Base-by-base conservation (phyloP, 2,797 vertebrate genomes). In the Rhinella marina region DNA sequence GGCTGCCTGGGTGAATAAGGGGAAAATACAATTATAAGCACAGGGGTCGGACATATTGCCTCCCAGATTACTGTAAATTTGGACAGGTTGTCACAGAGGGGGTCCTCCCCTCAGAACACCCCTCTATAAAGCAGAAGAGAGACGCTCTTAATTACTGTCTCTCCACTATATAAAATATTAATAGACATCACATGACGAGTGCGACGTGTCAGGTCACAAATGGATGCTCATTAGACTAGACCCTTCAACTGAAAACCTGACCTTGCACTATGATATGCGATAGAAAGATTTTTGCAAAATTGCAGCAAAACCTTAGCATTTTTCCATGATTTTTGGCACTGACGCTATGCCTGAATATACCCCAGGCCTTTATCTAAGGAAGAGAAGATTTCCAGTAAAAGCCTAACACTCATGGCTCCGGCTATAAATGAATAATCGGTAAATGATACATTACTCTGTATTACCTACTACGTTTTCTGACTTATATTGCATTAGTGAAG, bases 381-480 rank as follows among this genome's bases (percentile, higher is more conserved):
- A n/a, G 72, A 23, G 41, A 75, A 50, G 48, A 77, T 77, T 80
- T 80, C 78, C 78, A 61, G 78, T 80, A 80, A 79, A 14, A 17
- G 52, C 0, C 27, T 29, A 9, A 27, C 29, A 57, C 54, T 59
- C 48, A 79, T 1, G 25, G 25, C 76, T 27, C 11, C 17, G 10
- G 17, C 61, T 62, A 80, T 59, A n/a, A 81, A 81, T 61, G 27
- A 81, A 41, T 41, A 62, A 64, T 48, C 29, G 27, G 59, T 41
- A 62, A 62, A 81, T 81, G 57, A 41, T n/a, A 62, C 59, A 64
- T 62, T 13, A 41, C 17, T 48, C 17, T 23, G 27, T 25, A 79
- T 19, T 17, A 79, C 54, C 76, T 57, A 32, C 57, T 19, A 48
- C 21, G 17, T 61, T 23, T 32, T 41, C 10, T 79, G 77, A 23